Evolutionary conservation across 2,113 vertebrate species (phyloP), one percentile per base, ranked within the genome.

Genomic region (Alaudala cheleensis): DNA sequence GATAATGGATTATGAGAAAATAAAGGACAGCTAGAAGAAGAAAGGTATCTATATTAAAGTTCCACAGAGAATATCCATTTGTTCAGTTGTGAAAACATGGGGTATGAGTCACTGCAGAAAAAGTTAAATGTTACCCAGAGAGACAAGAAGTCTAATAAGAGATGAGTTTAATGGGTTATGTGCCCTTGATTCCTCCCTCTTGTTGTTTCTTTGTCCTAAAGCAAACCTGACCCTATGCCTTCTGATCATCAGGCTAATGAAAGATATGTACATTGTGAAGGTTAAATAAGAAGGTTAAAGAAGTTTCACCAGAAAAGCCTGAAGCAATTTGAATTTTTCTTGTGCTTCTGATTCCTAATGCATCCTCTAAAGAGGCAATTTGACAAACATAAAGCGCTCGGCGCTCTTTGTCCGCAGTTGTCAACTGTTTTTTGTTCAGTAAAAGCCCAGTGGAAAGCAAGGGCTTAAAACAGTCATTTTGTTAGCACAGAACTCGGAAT

Each of bases 401-500:
- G 58, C 66, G 90, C 64, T 81, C 92, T 95, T 93, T 91, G 74
- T 93, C 90, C 84, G 65, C 44, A 72, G 45, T 95, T 96, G 94
- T 93, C 95, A 89, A 96, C 84, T 42, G n/a, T 0, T 79, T 93
- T 91, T 90, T 93, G 60, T 83, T 94, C 12, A 2, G 33, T 86
- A 81, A 90, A 90, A 95, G 54, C 79, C 79, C 76, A 79, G 72
- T 69, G 72, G 88, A 96, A 92, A 95, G 72, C 84, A 86, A 81
- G 13, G 53, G 57, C 88, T 93, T 95, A 86, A 96, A 95, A 92
- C 49, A 97, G 88, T 80, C 53, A 66, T 93, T 92, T 94, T 86
- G 79, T 96, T 91, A 96, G 85, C 67, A 69, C 6, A 86, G 78
- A 93, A 76, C 65, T 91, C 67, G 50, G 84, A 81, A 90, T 92